Conservation (phyloP, 2,888 invertebrate genomes). For the Amphipoea oculea region DNA sequence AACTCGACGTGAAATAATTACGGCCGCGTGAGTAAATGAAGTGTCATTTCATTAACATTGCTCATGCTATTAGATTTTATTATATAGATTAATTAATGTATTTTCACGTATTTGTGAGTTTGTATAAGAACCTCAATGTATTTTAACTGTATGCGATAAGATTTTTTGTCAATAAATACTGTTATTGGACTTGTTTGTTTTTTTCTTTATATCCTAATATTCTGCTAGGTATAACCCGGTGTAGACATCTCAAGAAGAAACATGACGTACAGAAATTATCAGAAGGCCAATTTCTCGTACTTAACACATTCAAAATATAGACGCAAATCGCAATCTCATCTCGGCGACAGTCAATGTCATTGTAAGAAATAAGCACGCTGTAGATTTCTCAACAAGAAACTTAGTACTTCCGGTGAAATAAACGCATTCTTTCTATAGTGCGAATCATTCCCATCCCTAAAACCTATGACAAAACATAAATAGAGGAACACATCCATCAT, state of each 20-base stretch:
- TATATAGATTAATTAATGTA: slow-evolving; percentile 26
- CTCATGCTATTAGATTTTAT: slow-evolving; percentile 27
- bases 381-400: too few species aligned
- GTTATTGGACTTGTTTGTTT: slow-evolving; percentile 16
- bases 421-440: too few species aligned
- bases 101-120: slow-evolving; percentile 39
- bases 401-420: too few species aligned
- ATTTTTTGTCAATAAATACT: slow-evolving; percentile 45
- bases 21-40: slow-evolving; percentile 2
- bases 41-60: slow-evolving; percentile 32
- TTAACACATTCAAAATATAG: too few species aligned
- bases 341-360: background rate
- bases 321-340: background rate
- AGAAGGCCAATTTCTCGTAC: background rate
- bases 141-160: slow-evolving; percentile 33
- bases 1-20: background rate
- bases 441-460: too few species aligned
- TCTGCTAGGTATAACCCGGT: background rate
- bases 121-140: slow-evolving; percentile 44
- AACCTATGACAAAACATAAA: too few species aligned
- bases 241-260: background rate
- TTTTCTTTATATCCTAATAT: background rate
- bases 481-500: too few species aligned
- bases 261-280: background rate
- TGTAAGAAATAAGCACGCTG: too few species aligned